phyloP scores from a whole-genome alignment of 1,140 invertebrate species.

The Dufourea novaeangliae region DNA sequence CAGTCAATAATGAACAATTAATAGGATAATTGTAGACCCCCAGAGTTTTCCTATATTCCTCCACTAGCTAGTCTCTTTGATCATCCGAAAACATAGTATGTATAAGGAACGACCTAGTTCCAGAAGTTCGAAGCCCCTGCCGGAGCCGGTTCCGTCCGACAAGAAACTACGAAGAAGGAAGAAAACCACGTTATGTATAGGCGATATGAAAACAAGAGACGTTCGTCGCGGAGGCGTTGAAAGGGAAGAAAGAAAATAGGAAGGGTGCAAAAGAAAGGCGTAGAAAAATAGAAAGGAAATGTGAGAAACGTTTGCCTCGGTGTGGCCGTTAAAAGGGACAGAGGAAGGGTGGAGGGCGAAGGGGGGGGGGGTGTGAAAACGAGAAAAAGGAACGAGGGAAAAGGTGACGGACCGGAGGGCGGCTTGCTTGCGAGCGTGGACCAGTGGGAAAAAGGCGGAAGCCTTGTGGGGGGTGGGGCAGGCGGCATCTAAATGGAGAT shows the following conservation, averaged over 20 bases:
- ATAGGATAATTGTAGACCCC: background rate
- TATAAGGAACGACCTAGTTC: background rate
- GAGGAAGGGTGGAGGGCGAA: constrained; percentile 7
- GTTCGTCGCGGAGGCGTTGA: constrained; percentile 41
- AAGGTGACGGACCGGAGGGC: constrained; percentile 5
- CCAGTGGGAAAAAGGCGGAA: constrained; percentile 47
- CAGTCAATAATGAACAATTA: background rate
- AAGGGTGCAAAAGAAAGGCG: constrained; percentile 4
- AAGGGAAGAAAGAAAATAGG: constrained; percentile 16
- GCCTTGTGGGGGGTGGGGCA: constrained; percentile 50
- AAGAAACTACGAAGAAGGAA: background rate
- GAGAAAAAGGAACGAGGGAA: background rate
- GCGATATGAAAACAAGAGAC: background rate
- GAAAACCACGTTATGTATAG: background rate
- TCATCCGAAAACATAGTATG: background rate
- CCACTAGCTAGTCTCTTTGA: background rate
- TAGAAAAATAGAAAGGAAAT: constrained; percentile 32
- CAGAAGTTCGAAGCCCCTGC: too few relatives aligned
- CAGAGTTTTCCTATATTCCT: background rate
- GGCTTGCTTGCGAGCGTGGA: constrained; percentile 41
- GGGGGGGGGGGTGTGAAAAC: background rate
- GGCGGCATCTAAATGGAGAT: constrained; percentile 79
- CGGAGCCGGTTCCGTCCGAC: too few relatives aligned
- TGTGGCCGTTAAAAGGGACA: constrained; percentile 24
- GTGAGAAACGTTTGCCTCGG: constrained; percentile 42